Evolutionary conservation across 2,888 invertebrate species (phyloP), one percentile per base, ranked within the genome.

Genomic region (Marasmarcha lunaedactyla): DNA sequence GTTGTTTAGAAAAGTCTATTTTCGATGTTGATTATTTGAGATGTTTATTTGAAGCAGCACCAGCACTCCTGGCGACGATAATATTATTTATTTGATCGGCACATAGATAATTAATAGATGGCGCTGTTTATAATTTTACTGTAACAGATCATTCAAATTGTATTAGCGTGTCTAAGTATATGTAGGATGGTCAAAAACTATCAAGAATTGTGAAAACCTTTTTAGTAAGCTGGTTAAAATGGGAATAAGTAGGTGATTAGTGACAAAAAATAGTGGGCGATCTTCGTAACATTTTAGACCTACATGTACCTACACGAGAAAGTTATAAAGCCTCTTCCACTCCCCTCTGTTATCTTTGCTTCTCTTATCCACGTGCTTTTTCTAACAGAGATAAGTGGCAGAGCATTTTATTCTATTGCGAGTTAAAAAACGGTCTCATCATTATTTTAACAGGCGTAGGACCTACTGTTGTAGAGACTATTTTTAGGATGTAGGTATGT

Each of bases 181-280:
- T 7, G 11, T 3, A 30, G 30, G 30, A 11, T 30, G 4, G 30
- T 30, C 10, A 11, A 9, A 30, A 30, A 30, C 2, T 11, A n/a
- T 7, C 12, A 12, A 13, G 20, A 20, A 20, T 20, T 20, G 20
- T 14, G 34, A 34, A 13, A 13, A 14, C 3, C 4, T 34, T 2
- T 6, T 14, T 14, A 12, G 12, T 35, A 48, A 51, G 52, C 63
- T 63, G 63, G 65, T 66, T 64, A 59, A 59, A 63, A 63, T 61
- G 59, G 58, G 58, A 63, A 54, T 57, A 55, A 7, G 30, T 20
- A n/a, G n/a, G n/a, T n/a, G n/a, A n/a, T n/a, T n/a, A n/a, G n/a
- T n/a, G n/a, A n/a, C n/a, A n/a, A n/a, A n/a, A n/a, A n/a, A n/a
- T n/a, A n/a, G n/a, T n/a, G n/a, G n/a, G n/a, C n/a, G n/a, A n/a